Evolutionary conservation across 64 coral and sea anemone species (phyloP).

Genomic region (Stichodactyla helianthus): DNA sequence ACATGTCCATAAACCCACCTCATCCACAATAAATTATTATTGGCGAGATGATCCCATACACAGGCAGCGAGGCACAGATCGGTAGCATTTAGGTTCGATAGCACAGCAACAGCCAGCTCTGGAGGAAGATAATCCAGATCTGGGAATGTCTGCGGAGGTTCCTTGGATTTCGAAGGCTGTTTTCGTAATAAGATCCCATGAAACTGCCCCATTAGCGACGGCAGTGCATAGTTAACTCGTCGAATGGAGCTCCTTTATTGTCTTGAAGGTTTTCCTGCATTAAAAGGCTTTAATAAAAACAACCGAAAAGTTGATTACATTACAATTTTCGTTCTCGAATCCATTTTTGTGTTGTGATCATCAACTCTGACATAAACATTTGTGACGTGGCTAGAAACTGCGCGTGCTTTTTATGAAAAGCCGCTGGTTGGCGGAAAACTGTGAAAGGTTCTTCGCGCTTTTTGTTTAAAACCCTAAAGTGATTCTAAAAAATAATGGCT

Average conservation of each 20-base stretch:
- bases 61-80: conserved; percentile 95
- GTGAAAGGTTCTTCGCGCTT: too few relatives aligned
- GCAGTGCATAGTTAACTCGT: conserved; percentile 32
- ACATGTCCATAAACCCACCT: conserved; percentile 47
- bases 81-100: conserved; percentile 91
- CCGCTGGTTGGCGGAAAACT: conserved; percentile 7
- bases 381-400: conserved; percentile 50
- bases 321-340: neutral
- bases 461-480: too few relatives aligned
- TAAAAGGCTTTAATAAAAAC: conserved; percentile 30
- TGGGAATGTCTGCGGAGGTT: conserved; percentile 66
- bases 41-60: conserved; percentile 91
- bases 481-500: too few relatives aligned
- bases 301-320: neutral
- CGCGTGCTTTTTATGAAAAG: conserved; percentile 12
- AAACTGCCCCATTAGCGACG: conserved; percentile 76
- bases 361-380: conserved; percentile 24
- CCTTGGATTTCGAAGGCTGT: conserved; percentile 30
- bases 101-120: conserved; percentile 78
- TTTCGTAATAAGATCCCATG: conserved; percentile 67
- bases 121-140: conserved; percentile 87
- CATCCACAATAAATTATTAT: conserved; percentile 93
- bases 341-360: conserved; percentile 43
- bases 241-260: neutral
- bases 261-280: neutral